Base-by-base conservation (phyloP, 2,797 vertebrate genomes). In the Acanthis flammea region DNA sequence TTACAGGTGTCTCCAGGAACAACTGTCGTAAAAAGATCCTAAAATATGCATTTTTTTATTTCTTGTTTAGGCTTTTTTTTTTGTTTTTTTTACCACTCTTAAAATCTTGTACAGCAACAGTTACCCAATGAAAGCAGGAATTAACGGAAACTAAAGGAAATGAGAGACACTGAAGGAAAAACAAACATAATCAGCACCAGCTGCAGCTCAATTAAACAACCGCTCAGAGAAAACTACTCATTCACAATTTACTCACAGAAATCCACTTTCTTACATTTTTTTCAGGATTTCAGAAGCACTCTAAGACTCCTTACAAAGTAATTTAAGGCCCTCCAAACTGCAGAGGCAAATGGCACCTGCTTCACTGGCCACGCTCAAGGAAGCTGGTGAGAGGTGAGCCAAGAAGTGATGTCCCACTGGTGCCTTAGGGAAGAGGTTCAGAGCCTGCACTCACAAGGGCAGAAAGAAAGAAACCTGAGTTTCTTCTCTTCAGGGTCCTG, bases 141-240 rank as follows among this genome's bases (percentile, higher is more conserved):
- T 95, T 94, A 96, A 92, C 13, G 0, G 96, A 96, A 96, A 96
- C 31, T 78, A 95, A 95, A 95, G 97, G 96, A 96, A 97, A 96
- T 92, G 96, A 96, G 93, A 89, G 75, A 90, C 35, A 74, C 94
- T 75, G 94, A 76, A 95, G 93, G 91, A 94, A 96, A 95, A 96
- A 94, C 94, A 95, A 95, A 95, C 94, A 94, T 92, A 95, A 96
- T 96, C 94, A 91, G 88, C 95, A 95, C 89, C 97, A 97, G 97
- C 97, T 97, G 96, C 94, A 94, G 95, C 87, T 95, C 92, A 93
- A 84, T 95, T 92, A 96, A 95, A 92, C 75, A 89, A 88, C 92
- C 0, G 35, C 60, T 96, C 77, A 21, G 80, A 90, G 74, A 77
- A 95, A 97, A 88, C 72, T 45, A 84, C 78, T 86, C 91, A 91